A percentile compares a stretch with the other conserved stretches of the same genome.
phyloP scores from a whole-genome alignment of 2,888 invertebrate species.

The Acronicta psi region DNA sequence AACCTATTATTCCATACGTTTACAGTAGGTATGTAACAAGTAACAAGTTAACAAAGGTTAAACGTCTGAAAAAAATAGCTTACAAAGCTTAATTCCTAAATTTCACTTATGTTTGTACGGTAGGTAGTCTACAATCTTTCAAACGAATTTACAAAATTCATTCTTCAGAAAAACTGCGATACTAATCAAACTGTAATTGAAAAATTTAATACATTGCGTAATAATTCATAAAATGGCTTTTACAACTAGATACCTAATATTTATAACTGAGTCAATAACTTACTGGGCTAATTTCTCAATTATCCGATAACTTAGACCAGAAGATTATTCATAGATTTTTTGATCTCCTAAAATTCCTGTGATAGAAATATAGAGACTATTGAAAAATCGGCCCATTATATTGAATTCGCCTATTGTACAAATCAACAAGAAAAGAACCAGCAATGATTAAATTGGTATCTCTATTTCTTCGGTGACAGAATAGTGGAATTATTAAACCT shows the following conservation, averaged over 20 bases:
- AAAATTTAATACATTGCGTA: neutral
- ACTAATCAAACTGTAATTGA: neutral
- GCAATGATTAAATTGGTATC: conserved; percentile 25
- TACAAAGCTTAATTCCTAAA: neutral
- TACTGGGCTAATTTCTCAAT: conserved; percentile 23
- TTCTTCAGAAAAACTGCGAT: neutral
- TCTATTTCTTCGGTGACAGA: conserved; percentile 42
- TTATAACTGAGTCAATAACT: conserved; percentile 45
- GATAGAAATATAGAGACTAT: too few species aligned
- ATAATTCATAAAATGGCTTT: conserved; percentile 32
- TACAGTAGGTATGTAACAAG: too few species aligned
- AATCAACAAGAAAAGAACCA: conserved; percentile 37
- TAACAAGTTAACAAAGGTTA: too few species aligned
- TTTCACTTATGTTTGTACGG: too few species aligned
- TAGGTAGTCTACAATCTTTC: neutral
- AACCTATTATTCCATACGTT: too few species aligned
- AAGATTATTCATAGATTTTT: neutral
- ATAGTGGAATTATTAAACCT: conserved; percentile 39
- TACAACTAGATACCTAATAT: conserved; percentile 34
- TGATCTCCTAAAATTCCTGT: too few species aligned
- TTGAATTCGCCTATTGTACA: conserved; percentile 17
- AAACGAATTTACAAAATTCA: neutral
- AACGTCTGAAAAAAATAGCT: neutral
- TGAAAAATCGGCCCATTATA: neutral
- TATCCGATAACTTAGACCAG: neutral